phyloP scores from a whole-genome alignment of 2,113 vertebrate species.

The Colistium nudipinnis region DNA sequence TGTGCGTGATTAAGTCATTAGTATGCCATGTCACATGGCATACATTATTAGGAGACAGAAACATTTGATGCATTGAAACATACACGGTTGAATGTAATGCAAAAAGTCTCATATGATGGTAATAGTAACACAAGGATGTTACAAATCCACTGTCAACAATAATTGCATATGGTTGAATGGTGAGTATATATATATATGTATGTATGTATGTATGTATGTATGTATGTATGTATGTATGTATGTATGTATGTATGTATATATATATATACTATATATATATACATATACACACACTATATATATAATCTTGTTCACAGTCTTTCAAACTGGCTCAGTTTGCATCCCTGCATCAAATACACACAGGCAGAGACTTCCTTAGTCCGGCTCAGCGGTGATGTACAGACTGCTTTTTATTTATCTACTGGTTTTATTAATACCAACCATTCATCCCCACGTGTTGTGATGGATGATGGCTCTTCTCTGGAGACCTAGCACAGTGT shows the following conservation, averaged over 20 bases:
- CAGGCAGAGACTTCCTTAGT: slow-evolving; percentile 20
- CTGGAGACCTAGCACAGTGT: slow-evolving; percentile 18
- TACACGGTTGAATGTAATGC: not conserved
- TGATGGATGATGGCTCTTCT: slow-evolving; percentile 42
- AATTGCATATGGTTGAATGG: slow-evolving; percentile 14
- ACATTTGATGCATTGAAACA: not conserved
- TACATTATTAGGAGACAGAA: not conserved
- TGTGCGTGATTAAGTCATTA: not conserved
- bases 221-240: too few species aligned
- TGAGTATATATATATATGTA: too few species aligned
- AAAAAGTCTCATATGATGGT: not conserved
- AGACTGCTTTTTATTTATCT: too few species aligned
- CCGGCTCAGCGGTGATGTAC: not conserved
- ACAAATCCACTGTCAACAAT: slow-evolving; percentile 16
- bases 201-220: too few species aligned
- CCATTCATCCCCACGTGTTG: slow-evolving; percentile 21
- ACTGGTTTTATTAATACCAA: slow-evolving; percentile 38
- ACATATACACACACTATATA: too few species aligned
- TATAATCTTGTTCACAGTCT: slow-evolving; percentile 14
- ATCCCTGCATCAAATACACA: slow-evolving; percentile 20
- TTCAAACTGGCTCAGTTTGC: slow-evolving; percentile 25
- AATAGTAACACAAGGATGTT: not conserved
- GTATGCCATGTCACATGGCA: not conserved
- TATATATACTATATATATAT: too few species aligned
- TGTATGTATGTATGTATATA: too few species aligned